phyloP scores from a whole-genome alignment of 2,113 vertebrate genomes.

The Salvelinus alpinus region DNA sequence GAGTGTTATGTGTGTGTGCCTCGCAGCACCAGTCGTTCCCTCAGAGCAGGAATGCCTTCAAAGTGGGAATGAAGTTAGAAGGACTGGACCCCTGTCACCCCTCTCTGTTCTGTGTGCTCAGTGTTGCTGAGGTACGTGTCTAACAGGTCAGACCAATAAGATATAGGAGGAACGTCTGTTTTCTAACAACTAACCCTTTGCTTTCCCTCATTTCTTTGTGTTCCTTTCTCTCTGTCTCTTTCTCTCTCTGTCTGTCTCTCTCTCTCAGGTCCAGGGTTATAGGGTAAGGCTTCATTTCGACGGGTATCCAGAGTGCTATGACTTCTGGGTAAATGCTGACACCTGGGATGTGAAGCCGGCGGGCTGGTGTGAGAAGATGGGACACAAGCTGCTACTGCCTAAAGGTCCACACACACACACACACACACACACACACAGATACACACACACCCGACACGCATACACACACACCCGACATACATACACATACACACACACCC shows the following conservation, averaged over 20 bases:
- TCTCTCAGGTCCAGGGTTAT: conserved; percentile 82
- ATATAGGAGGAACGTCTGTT: no score
- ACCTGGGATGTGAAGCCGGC: conserved; percentile 87
- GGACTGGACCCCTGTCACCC: conserved; percentile 93
- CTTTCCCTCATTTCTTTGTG: background rate
- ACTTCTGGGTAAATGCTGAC: conserved; percentile 91
- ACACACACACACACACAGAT: background rate
- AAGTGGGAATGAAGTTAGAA: conserved; percentile 95
- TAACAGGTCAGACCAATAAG: background rate
- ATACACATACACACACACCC: background rate
- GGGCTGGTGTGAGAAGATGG: conserved; percentile 90
- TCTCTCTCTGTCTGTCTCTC: no score
- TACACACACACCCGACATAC: no score
- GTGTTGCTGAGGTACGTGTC: conserved; percentile 85
- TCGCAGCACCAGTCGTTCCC: conserved; percentile 92
- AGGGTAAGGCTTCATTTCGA: conserved; percentile 87
- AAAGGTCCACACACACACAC: conserved; percentile 73
- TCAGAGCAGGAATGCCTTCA: conserved; percentile 95
- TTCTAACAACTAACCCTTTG: background rate
- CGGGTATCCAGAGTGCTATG: conserved; percentile 88
- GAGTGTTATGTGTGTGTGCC: conserved; percentile 23
- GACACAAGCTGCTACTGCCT: conserved; percentile 84
- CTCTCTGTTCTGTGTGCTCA: conserved; percentile 92
- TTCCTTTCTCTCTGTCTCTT: background rate
- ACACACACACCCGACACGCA: background rate